Conservation (phyloP, 2,888 invertebrate species). For the Pterobdella sp. region DNA sequence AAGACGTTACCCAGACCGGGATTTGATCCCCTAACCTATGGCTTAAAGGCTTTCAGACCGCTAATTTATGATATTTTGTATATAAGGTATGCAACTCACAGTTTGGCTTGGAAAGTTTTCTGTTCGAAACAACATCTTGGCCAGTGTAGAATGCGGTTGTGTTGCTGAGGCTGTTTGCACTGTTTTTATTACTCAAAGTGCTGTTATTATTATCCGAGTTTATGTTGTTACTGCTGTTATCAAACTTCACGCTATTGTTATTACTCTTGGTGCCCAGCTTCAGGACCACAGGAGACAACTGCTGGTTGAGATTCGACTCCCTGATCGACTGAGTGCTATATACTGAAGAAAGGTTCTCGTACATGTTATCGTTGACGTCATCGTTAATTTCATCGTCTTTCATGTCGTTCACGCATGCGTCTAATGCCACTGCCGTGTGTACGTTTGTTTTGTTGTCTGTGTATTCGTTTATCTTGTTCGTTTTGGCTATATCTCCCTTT, state of each 20-base stretch:
- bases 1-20: too few species aligned
- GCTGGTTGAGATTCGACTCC: not conserved
- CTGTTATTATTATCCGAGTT: not conserved
- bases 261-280: not conserved
- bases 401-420: not conserved
- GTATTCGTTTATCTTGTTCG: not conserved
- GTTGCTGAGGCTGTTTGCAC: not conserved
- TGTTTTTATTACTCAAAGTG: not conserved
- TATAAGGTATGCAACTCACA: not conserved
- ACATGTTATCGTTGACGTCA: slow-evolving; percentile 22
- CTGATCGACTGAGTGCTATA: slow-evolving; percentile 18
- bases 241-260: not conserved
- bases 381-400: not conserved
- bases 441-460: not conserved
- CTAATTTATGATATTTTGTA: not conserved
- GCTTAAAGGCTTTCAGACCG: too few species aligned
- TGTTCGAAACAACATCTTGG: not conserved
- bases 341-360: slow-evolving; percentile 23
- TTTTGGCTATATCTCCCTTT: not conserved
- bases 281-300: not conserved
- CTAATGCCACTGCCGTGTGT: not conserved
- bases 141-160: not conserved
- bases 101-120: not conserved
- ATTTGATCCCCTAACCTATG: too few species aligned
- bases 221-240: slow-evolving; percentile 1